Percentiles rank a stretch among this genome's conserved stretches.
phyloP scores from a whole-genome alignment of 2,797 vertebrate species.

The Philypnodon macrostomus region DNA sequence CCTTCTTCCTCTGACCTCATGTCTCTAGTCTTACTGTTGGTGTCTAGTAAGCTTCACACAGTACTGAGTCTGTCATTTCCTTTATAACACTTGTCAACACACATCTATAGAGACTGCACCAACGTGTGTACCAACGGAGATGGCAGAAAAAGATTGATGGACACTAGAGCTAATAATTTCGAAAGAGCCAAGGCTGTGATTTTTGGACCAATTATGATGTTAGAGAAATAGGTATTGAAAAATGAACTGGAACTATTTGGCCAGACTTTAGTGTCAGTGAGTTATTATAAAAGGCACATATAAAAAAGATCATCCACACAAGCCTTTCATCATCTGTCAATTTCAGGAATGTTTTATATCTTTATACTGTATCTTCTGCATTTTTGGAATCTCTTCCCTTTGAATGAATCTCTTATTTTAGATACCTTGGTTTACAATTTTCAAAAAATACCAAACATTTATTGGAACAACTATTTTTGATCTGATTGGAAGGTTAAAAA shows the following conservation, averaged over 20 bases:
- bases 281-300: no score
- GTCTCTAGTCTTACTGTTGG: not conserved
- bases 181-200: not conserved
- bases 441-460: no score
- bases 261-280: not conserved
- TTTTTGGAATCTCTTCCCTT: no score
- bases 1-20: no score
- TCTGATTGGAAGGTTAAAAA: no score
- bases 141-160: constrained; percentile 5
- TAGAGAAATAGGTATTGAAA: constrained; percentile 2
- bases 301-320: not conserved
- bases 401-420: no score
- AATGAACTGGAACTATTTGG: constrained; percentile 1
- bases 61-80: not conserved
- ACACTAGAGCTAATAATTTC: constrained; percentile 1
- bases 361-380: no score
- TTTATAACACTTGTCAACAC: not conserved
- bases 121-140: not conserved
- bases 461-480: no score
- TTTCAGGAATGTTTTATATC: not conserved
- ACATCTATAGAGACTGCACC: not conserved
- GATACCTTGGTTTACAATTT: no score
- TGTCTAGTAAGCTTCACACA: not conserved
- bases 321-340: not conserved
- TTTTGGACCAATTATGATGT: not conserved